These are phyloP conservation scores for Tapera naevia DNA, from an alignment of 2,797 vertebrate species.

Conservation along the genomic window DNA sequence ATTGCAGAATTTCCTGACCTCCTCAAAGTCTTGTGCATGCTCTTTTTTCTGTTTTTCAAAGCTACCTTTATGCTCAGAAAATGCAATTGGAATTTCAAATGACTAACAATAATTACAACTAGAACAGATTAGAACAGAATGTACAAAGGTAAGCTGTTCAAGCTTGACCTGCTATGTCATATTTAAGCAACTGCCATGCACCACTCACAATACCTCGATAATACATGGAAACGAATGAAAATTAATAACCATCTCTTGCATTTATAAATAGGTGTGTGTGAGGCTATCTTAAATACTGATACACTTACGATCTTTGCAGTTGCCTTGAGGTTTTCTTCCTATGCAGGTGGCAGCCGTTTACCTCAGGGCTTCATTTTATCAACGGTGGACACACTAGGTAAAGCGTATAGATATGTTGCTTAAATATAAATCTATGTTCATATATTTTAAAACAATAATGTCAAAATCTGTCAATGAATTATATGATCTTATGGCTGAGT, in stretches of 20 bases:
- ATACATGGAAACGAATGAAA: background rate
- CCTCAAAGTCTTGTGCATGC: background rate
- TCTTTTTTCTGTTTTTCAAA: background rate
- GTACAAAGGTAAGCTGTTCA: background rate
- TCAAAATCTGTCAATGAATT: background rate
- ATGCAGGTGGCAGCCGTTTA: background rate
- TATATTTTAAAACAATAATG: background rate
- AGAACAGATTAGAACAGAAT: background rate
- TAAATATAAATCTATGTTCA: slow-evolving; percentile 1
- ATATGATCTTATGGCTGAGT: background rate
- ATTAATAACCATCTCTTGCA: background rate
- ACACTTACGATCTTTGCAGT: background rate
- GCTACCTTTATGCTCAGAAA: background rate
- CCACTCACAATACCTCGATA: background rate
- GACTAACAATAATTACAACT: background rate
- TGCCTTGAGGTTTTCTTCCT: background rate
- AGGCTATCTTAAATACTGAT: background rate
- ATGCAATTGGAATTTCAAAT: background rate
- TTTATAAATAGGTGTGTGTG: background rate
- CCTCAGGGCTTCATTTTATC: background rate
- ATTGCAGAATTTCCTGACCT: background rate
- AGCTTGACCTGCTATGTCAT: background rate
- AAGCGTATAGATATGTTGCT: background rate
- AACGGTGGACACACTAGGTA: background rate
- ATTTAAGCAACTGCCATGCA: background rate